Evolutionary conservation across 1,140 invertebrate species (phyloP), one percentile per base, ranked within the genome.

Genomic region (Latrodectus geometricus): DNA sequence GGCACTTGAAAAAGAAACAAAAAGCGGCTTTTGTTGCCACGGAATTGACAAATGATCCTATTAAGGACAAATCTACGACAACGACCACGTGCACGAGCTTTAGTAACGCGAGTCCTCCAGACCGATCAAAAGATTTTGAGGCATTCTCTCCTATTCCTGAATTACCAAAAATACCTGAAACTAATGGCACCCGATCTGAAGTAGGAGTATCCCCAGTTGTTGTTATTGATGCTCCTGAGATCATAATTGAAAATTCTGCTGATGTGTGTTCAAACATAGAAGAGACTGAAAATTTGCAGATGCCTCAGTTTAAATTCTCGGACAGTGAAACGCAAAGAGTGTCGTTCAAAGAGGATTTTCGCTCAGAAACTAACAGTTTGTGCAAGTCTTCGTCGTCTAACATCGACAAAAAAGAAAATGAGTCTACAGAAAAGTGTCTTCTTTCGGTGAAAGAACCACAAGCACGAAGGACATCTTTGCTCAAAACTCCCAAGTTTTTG

Each of bases 1-100:
- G 96, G 14, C 82, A 88, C 66, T 50, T 88, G 14, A 88, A 88
- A 48, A 79, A 85, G 21, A 79, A 66, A 12, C 84, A 84, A 17
- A 73, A 77, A 52, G 35, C 86, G 35, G 17, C 20, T 0, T 61
- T 61, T 8, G 52, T 15, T 15, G 68, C 72, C 7, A 50, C 81
- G 15, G 88, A 72, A 50, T 21, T 87, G 48, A 87, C 87, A 11
- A 80, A 88, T 70, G 88, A 89, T 15, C 74, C 88, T 0, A 74
- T 50, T 20, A 89, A 87, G 50, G 86, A 87, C 9, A 88, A 86
- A 21, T 88, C 90, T 52, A 88, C 88, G 48, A 88, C 88, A 8
- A 90, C 90, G 56, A 88, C 85, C 76, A 89, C 86, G 21, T 87
- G 86, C 77, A 87, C 89, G 49, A 90, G 89, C 87, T 89, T 90